These are phyloP conservation scores for Malachius bipustulatus DNA, from an alignment of 2,888 invertebrate genomes.

Conservation along the genomic window DNA sequence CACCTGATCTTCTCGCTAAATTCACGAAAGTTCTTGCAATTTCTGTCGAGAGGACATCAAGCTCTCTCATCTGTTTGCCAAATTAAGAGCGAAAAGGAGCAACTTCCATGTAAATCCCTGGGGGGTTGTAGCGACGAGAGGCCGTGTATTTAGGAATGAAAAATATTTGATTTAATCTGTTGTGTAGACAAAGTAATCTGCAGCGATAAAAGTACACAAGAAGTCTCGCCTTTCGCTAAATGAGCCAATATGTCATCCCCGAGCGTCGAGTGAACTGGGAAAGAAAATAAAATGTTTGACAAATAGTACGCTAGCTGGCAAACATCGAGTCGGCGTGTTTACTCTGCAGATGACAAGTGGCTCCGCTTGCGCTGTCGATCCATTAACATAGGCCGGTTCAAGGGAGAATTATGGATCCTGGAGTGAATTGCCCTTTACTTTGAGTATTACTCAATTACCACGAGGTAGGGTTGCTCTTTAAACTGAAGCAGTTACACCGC, in stretches of 20 bases:
- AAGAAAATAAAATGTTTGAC: constrained; percentile 38
- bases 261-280: constrained; percentile 28
- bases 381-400: constrained; percentile 28
- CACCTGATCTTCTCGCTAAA: too few species aligned
- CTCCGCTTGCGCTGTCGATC: constrained; percentile 27
- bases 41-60: too few species aligned
- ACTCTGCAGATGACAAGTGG: constrained; percentile 35
- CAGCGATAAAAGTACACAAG: constrained; percentile 37
- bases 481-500: too few species aligned
- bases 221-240: constrained; percentile 33
- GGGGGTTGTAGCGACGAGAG: too few species aligned
- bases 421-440: constrained; percentile 20
- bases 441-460: constrained; percentile 21
- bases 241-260: constrained; percentile 33
- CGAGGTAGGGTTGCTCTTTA: too few species aligned
- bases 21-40: too few species aligned
- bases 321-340: constrained; percentile 35
- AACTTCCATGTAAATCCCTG: too few species aligned
- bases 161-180: constrained; percentile 40
- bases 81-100: too few species aligned
- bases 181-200: constrained; percentile 38
- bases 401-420: constrained; percentile 26
- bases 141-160: constrained; percentile 27
- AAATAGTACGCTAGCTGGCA: constrained; percentile 36
- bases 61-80: too few species aligned